Evolutionary conservation across 1,140 invertebrate species (phyloP).

Genomic region (Trichogramma pretiosum): DNA sequence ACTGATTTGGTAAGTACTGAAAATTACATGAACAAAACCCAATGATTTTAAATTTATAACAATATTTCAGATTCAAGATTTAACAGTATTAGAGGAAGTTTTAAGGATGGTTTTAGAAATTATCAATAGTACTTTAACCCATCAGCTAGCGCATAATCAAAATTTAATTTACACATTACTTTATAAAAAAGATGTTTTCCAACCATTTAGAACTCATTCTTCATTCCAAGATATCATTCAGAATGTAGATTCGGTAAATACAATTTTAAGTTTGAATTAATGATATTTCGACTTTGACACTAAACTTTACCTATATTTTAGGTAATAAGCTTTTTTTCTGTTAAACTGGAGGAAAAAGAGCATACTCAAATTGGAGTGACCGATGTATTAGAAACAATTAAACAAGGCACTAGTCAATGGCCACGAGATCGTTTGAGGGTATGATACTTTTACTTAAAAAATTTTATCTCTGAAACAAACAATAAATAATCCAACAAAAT

Average conservation of each 20-base stretch:
- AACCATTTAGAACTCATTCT: slow-evolving; percentile 74
- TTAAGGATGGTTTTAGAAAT: slow-evolving; percentile 93
- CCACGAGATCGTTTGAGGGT: slow-evolving; percentile 85
- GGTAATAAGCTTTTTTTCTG: slow-evolving; percentile 82
- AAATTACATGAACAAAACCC: neutral
- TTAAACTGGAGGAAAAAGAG: slow-evolving; percentile 59
- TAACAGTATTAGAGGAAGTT: slow-evolving; percentile 93
- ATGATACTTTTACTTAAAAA: slow-evolving; percentile 25
- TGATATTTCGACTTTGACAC: too few relatives aligned
- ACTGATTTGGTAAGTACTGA: slow-evolving; percentile 34
- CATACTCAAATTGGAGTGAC: slow-evolving; percentile 66
- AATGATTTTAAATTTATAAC: neutral
- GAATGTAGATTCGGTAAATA: slow-evolving; percentile 86
- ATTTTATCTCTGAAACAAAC: neutral
- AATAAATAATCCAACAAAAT: slow-evolving; percentile 7
- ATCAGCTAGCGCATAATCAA: slow-evolving; percentile 82
- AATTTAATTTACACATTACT: slow-evolving; percentile 93
- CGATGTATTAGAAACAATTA: slow-evolving; percentile 78
- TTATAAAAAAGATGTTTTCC: slow-evolving; percentile 88
- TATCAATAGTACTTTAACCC: slow-evolving; percentile 83
- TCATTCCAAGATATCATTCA: slow-evolving; percentile 92
- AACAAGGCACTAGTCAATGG: slow-evolving; percentile 80
- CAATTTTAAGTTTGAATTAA: slow-evolving; percentile 16
- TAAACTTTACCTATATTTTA: slow-evolving; percentile 32
- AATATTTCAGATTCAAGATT: slow-evolving; percentile 66